Base-by-base conservation (phyloP, 2,113 vertebrate genomes). In the Oxygymnocypris stewartii region DNA sequence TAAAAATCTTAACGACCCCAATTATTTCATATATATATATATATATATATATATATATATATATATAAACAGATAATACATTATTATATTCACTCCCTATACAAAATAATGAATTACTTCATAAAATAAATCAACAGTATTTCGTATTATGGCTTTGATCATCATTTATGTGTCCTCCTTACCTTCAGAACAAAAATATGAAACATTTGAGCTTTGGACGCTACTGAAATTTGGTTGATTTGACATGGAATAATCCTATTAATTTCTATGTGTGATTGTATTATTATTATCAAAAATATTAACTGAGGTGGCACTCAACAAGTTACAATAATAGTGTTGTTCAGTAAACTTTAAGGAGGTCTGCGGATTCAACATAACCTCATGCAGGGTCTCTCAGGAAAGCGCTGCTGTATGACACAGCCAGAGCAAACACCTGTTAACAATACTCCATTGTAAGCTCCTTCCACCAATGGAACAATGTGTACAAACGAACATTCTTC, bases 381-480 rank as follows among this genome's bases (percentile, higher is more conserved):
- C 18, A 44, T 54, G 49, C 40, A 85, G 79, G 79, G 84, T 75
- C 71, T 78, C 57, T 40, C 25, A 61, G 47, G 35, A 79, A 82
- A 59, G 61, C 4, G 16, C 6, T 42, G 74, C 63, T 87, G 67
- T 51, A 87, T 73, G 44, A 47, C 40, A 63, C 28, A 25, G 28
- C 23, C 79, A 61, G 79, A 35, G 59, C 37, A 83, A 86, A 79
- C 82, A 85, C 71, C 81, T 83, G 84, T 79, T 86, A 89, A 90
- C 88, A 90, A 89, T 88, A 67, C n/a, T 54, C 86, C 79, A 79
- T 78, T 85, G 80, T 63, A 23, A 40, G 71, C 65, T n/a, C 42
- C 28, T 85, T 81, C 18, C 87, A 81, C 82, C 44, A n/a, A 12
- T 6, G 16, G 81, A 77, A 84, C 61, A 37, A 37, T 7, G 31